Percentiles rank a stretch among this genome's conserved stretches.
Conservation (phyloP, 2,797 vertebrate species). For the Propithecus perrieri region DNA sequence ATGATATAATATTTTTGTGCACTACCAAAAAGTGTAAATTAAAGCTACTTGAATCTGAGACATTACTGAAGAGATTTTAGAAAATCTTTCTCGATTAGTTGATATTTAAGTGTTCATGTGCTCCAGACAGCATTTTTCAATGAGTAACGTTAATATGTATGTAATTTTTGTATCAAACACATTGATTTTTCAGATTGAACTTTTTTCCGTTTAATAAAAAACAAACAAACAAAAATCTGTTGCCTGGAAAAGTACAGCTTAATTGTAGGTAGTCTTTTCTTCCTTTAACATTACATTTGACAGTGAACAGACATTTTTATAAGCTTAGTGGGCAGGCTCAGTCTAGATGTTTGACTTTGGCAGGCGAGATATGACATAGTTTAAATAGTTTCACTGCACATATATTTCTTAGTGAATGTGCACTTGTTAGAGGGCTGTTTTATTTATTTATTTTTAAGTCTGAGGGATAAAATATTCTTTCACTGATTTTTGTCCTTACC, state of each 20-base stretch:
- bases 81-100: slow-evolving; percentile 18
- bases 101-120: slow-evolving; percentile 39
- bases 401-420: slow-evolving; percentile 44
- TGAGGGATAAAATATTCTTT: not conserved
- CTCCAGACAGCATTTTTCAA: slow-evolving; percentile 43
- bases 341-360: slow-evolving; percentile 74
- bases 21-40: slow-evolving; percentile 45
- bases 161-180: not conserved
- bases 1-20: slow-evolving; percentile 32
- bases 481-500: slow-evolving; percentile 17
- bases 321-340: slow-evolving; percentile 68
- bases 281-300: slow-evolving; percentile 49
- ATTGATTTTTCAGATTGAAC: slow-evolving; percentile 28
- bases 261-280: slow-evolving; percentile 47
- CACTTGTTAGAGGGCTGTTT: slow-evolving; percentile 49
- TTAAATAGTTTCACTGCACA: slow-evolving; percentile 70
- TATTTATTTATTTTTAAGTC: not conserved
- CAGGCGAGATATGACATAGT: slow-evolving; percentile 72
- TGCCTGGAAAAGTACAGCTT: slow-evolving; percentile 30
- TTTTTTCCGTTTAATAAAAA: slow-evolving; percentile 53
- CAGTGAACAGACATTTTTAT: slow-evolving; percentile 47
- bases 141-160: slow-evolving; percentile 12
- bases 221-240: not conserved
- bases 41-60: slow-evolving; percentile 18
- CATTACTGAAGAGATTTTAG: slow-evolving; percentile 37